Evolutionary conservation across 2,113 vertebrate species (phyloP), one percentile per base, ranked within the genome.

Genomic region (Myrmecophaga tridactyla): DNA sequence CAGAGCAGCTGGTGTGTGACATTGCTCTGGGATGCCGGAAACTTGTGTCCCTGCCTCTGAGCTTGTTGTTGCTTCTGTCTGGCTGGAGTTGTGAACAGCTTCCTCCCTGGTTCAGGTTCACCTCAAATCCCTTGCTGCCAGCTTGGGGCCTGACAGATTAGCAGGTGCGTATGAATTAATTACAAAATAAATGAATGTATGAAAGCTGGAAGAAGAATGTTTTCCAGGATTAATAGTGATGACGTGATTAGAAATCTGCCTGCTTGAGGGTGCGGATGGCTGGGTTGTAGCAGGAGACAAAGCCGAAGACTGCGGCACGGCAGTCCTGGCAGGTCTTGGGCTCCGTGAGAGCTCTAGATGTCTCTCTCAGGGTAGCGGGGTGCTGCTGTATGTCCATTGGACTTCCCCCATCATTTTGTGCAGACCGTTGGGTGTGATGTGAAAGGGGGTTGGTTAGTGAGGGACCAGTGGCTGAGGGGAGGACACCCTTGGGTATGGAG

Each of bases 71-170:
- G 53, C 53, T n/a, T n/a, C n/a, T 21, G 53, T 56, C 53, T 51
- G 48, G 10, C 48, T n/a, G n/a, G n/a, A n/a, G n/a, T 51, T 51
- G 48, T 13, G 10, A 13, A 13, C 39, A 34, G 51, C 34, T 10
- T 25, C 25, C 36, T 27, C n/a, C 15, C 46, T 36, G 82, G 56
- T 18, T 17, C 36, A 4, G 0, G 25, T 29, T 86, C 21, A 2
- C 53, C 15, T 6, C 34, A 34, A 17, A 17, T 41, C 65, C 41
- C 7, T 0, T 27, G 41, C 39, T 78, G 31, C 12, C 14, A n/a
- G 53, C 3, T 6, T 7, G 18, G 10, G 27, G 10, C 20, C 46
- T 51, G 56, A 2, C 18, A 29, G 1, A 0, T 20, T 23, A 58
- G 56, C 17, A n/a, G n/a, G n/a, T n/a, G n/a, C n/a, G 1, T n/a